Evolutionary conservation across 2,113 vertebrate genomes (phyloP).

Genomic region (Chionomys nivalis): DNA sequence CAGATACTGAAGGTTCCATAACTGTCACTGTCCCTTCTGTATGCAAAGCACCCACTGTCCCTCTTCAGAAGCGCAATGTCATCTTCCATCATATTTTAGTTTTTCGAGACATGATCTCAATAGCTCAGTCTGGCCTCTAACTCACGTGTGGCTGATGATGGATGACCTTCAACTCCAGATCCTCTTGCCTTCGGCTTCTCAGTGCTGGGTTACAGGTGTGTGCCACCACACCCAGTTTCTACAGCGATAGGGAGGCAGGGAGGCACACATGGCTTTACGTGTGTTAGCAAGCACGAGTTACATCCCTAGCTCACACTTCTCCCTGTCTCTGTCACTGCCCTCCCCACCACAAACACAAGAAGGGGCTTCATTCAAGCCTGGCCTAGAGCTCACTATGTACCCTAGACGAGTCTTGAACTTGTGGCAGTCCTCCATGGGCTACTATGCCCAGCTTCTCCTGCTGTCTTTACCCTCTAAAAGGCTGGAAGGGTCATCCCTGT

Average conservation of each 20-base stretch:
- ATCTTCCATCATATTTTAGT: too few species aligned
- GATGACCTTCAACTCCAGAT: not conserved
- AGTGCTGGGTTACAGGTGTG: not conserved
- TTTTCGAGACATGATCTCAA: not conserved
- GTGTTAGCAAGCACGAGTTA: not conserved
- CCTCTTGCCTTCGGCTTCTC: not conserved
- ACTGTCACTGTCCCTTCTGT: not conserved
- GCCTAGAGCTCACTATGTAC: not conserved
- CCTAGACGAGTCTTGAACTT: not conserved
- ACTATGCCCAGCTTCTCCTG: not conserved
- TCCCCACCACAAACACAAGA: not conserved
- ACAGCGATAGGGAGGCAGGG: not conserved
- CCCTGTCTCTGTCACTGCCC: not conserved
- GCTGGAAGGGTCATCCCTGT: not conserved
- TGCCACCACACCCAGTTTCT: not conserved
- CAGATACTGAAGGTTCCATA: too few species aligned
- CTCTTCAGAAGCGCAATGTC: not conserved
- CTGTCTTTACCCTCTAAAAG: not conserved
- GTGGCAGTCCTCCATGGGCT: not conserved
- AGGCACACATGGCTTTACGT: not conserved
- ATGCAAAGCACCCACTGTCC: not conserved
- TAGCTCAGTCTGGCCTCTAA: not conserved
- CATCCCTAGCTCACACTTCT: rapidly evolving
- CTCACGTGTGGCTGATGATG: not conserved
- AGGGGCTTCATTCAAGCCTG: not conserved